Evolutionary conservation across 2,113 vertebrate genomes (phyloP).

Genomic region (Psilopsiagon aurifrons): DNA sequence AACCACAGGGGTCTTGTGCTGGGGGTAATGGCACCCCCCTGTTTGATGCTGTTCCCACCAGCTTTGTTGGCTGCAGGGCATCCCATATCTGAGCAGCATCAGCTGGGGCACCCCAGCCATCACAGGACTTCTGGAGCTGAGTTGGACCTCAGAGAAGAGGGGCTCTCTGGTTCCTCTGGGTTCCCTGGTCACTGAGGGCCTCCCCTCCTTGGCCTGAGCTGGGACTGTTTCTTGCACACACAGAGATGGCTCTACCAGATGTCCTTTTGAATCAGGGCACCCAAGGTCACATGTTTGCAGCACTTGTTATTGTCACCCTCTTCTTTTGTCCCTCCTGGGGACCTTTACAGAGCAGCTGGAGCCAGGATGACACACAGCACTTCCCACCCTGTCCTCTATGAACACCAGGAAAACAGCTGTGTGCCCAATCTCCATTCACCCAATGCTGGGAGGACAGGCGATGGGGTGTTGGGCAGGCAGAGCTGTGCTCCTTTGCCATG

Average conservation of each 20-base stretch:
- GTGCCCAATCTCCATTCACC: neutral
- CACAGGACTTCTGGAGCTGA: neutral
- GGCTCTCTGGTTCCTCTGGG: neutral
- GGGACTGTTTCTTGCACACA: neutral
- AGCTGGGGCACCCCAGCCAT: neutral
- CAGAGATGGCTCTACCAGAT: constrained; percentile 47
- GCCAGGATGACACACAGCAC: accelerated
- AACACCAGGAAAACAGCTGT: neutral
- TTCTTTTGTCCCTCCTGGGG: constrained; percentile 11
- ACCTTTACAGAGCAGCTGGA: neutral
- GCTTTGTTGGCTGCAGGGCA: neutral
- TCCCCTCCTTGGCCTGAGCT: neutral
- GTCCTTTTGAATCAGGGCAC: neutral
- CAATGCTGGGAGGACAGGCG: accelerated
- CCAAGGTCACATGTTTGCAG: neutral
- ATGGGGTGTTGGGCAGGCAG: neutral
- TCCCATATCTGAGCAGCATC: neutral
- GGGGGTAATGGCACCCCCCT: neutral
- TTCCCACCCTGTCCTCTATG: neutral
- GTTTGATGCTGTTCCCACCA: neutral
- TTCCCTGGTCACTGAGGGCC: neutral
- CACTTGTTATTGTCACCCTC: constrained; percentile 17
- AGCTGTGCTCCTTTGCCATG: neutral
- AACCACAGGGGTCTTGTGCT: neutral
- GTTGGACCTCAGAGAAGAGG: neutral